A percentile compares a stretch with the other conserved stretches of the same genome.
Conservation (phyloP, 2,888 invertebrate genomes). For the Ormyrus rosae region DNA sequence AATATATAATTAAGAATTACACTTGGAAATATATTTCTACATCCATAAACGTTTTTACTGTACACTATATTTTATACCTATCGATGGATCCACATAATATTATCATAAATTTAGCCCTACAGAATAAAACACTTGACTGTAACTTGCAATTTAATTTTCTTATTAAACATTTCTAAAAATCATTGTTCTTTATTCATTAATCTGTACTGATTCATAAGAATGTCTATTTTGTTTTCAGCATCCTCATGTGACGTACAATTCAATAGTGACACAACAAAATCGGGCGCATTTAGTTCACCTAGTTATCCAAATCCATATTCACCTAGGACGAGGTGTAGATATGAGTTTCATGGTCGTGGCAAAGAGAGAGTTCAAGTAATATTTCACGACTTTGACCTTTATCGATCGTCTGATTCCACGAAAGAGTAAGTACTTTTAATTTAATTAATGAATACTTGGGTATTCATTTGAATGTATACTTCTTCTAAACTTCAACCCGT, state of each 20-base stretch:
- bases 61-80: no score
- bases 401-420: conserved; percentile 80
- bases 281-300: conserved; percentile 90
- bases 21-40: no score
- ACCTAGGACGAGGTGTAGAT: conserved; percentile 88
- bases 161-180: no score
- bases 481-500: no score
- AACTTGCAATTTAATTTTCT: no score
- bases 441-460: not conserved
- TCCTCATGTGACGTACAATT: conserved; percentile 87
- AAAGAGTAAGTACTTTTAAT: conserved; percentile 79
- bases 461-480: no score
- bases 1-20: no score
- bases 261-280: conserved; percentile 87
- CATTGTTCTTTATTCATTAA: no score
- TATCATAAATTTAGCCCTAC: no score
- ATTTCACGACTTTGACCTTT: conserved; percentile 90
- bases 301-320: conserved; percentile 91
- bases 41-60: no score
- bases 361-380: conserved; percentile 90
- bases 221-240: conserved; percentile 78
- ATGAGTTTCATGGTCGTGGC: conserved; percentile 91
- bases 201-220: not conserved
- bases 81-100: no score
- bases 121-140: no score